phyloP scores from a whole-genome alignment of 2,888 invertebrate genomes.

The Zele albiditarsus region DNA sequence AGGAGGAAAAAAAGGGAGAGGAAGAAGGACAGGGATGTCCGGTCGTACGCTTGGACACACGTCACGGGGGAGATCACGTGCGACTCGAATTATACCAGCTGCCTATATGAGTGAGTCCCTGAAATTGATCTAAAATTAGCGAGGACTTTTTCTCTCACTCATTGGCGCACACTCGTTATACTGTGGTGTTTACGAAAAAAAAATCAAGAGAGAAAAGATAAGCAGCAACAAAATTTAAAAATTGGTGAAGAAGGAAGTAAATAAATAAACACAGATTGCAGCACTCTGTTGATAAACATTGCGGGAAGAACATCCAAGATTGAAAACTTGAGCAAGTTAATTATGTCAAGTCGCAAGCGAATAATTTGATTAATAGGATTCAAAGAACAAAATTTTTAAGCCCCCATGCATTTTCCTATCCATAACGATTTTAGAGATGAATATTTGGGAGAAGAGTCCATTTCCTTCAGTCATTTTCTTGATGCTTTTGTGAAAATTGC shows the following conservation, averaged over 20 bases:
- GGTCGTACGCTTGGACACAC: constrained; percentile 53
- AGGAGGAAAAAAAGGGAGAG: neutral
- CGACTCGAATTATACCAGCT: constrained; percentile 64
- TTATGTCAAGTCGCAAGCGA: too few species aligned
- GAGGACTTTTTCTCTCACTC: constrained; percentile 45
- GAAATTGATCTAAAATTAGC: constrained; percentile 66
- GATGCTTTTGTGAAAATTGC: neutral
- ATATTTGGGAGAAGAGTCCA: too few species aligned
- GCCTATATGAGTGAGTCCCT: constrained; percentile 60
- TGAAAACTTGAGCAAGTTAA: too few species aligned
- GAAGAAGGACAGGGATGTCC: constrained; percentile 47
- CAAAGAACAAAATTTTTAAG: too few species aligned
- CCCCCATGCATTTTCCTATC: too few species aligned
- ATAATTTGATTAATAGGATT: too few species aligned
- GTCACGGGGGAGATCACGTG: constrained; percentile 58
- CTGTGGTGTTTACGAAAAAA: neutral
- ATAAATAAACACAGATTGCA: neutral
- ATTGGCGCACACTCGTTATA: constrained; percentile 16
- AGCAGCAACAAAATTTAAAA: too few species aligned
- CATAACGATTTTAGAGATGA: too few species aligned
- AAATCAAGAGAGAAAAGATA: constrained; percentile 17
- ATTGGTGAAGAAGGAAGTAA: neutral
- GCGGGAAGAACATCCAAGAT: too few species aligned
- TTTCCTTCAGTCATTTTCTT: too few species aligned
- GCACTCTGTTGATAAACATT: too few species aligned